A percentile compares a stretch with the other conserved stretches of the same genome.
These are phyloP conservation scores for Lampris incognitus DNA, from an alignment of 2,113 vertebrate genomes.

Conservation along the genomic window DNA sequence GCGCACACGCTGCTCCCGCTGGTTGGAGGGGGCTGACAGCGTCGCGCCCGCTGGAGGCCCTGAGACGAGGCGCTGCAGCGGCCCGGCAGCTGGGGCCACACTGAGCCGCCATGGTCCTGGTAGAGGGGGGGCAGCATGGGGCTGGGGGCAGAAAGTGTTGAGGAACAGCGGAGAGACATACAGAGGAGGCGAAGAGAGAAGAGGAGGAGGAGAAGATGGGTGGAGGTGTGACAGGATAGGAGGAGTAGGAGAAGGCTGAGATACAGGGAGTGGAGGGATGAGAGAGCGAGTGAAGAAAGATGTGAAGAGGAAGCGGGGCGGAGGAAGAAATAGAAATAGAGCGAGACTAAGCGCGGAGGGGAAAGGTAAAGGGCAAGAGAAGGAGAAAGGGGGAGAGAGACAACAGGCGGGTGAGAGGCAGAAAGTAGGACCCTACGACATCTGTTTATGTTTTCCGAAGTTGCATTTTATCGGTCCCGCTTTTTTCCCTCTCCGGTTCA, in stretches of 20 bases:
- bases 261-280: neutral
- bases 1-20: slow-evolving; percentile 78
- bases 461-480: no score
- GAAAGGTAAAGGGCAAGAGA: neutral
- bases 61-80: slow-evolving; percentile 63
- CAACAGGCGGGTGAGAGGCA: neutral
- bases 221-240: neutral
- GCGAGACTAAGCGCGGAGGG: neutral
- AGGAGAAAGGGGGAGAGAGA: neutral
- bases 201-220: neutral
- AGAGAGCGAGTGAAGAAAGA: neutral
- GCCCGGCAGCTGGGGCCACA: slow-evolving; percentile 74
- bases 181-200: neutral
- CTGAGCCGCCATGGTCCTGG: slow-evolving; percentile 75
- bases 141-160: slow-evolving; percentile 48
- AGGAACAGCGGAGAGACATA: neutral
- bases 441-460: no score
- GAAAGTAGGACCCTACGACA: neutral
- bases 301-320: neutral
- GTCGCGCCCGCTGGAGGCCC: slow-evolving; percentile 52
- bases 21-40: slow-evolving; percentile 68
- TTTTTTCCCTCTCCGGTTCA: no score
- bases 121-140: slow-evolving; percentile 76
- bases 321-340: slow-evolving; percentile 1
- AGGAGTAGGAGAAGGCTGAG: neutral